phyloP scores from a whole-genome alignment of 2,113 vertebrate species.

The Caranx ignobilis region DNA sequence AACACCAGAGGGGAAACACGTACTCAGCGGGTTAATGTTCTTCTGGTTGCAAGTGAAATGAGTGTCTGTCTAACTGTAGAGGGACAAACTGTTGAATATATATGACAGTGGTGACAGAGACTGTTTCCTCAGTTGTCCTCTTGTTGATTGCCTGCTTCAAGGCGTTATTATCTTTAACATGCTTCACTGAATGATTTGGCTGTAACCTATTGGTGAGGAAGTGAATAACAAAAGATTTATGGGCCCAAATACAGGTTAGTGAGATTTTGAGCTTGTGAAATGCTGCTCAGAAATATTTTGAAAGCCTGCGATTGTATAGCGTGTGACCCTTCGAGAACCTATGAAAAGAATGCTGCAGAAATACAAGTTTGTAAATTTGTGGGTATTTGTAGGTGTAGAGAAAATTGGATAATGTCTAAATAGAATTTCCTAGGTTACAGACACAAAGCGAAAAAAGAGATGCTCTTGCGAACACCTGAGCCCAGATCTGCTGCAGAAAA shows the following conservation, averaged over 20 bases:
- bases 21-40: background rate
- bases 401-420: background rate
- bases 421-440: background rate
- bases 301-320: background rate
- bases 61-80: background rate
- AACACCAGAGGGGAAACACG: background rate
- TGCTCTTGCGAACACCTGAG: background rate
- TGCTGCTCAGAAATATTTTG: background rate
- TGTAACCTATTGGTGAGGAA: background rate
- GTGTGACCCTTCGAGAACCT: background rate
- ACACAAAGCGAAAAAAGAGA: background rate
- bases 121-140: background rate
- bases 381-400: background rate
- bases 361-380: background rate
- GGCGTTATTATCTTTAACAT: background rate
- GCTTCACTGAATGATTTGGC: background rate
- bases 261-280: background rate
- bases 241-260: background rate
- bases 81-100: background rate
- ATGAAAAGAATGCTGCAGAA: background rate
- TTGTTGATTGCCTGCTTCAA: background rate
- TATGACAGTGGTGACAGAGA: background rate
- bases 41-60: background rate
- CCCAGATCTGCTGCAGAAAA: background rate
- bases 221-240: background rate